Evolutionary conservation across 1,140 invertebrate genomes (phyloP).

Genomic region (Saxidomus purpurata): DNA sequence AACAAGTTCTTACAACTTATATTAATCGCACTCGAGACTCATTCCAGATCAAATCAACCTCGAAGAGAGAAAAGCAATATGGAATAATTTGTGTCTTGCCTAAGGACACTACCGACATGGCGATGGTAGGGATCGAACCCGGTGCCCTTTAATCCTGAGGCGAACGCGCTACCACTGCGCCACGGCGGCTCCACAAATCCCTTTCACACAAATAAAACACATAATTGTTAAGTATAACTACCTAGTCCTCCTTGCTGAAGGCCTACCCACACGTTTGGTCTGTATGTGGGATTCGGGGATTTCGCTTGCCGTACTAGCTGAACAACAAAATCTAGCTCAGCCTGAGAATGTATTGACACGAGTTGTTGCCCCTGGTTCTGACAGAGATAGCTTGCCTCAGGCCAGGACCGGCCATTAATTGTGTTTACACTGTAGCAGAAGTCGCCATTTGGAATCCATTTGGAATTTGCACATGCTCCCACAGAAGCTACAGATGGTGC

Average conservation of each 20-base stretch:
- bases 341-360: constrained; percentile 72
- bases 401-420: constrained; percentile 51
- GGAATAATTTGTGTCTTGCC: no score
- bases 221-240: no score
- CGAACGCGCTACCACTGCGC: no score
- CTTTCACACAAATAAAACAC: no score
- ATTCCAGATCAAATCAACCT: no score
- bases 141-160: no score
- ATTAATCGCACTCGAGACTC: no score
- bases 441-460: neutral
- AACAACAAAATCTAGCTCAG: constrained; percentile 70
- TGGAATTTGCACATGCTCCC: neutral
- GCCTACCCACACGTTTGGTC: constrained; percentile 66
- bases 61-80: no score
- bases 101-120: no score
- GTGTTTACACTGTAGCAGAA: constrained; percentile 41
- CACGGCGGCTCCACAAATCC: no score
- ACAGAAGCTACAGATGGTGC: neutral
- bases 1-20: no score
- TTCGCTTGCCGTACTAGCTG: constrained; percentile 33
- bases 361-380: constrained; percentile 61
- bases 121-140: no score
- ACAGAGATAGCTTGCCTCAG: constrained; percentile 73
- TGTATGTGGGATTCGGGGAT: constrained; percentile 23
- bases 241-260: constrained; percentile 46